Evolutionary conservation across 2,888 invertebrate species (phyloP).

Genomic region (Tenthredo livida): DNA sequence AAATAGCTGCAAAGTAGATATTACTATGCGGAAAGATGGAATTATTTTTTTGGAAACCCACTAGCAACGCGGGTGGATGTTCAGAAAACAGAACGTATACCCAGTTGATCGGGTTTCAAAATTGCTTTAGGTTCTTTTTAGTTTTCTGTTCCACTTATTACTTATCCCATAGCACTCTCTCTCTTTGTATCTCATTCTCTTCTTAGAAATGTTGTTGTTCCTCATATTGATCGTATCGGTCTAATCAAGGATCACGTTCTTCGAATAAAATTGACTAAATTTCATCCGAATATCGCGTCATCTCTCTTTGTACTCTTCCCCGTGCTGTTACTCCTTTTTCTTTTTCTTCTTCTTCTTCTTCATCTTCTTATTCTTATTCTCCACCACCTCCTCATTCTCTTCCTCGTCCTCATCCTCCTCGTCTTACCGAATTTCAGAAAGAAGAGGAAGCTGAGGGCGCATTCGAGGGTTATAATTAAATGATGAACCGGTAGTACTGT

Average conservation of each 20-base stretch:
- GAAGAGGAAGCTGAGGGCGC: constrained; percentile 75
- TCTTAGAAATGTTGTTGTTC: background rate
- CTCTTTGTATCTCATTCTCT: background rate
- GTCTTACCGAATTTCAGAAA: constrained; percentile 41
- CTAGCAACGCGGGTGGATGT: constrained; percentile 62
- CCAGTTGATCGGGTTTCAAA: constrained; percentile 66
- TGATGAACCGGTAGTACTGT: constrained; percentile 74
- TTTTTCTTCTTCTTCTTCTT: background rate
- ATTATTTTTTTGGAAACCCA: constrained; percentile 57
- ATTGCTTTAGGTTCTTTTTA: constrained; percentile 63
- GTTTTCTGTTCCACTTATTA: constrained; percentile 63
- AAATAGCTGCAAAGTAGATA: constrained; percentile 42
- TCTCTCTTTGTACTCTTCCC: constrained; percentile 28
- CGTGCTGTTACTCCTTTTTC: background rate
- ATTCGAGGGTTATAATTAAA: constrained; percentile 70
- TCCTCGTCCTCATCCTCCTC: constrained; percentile 45
- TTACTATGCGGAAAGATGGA: constrained; percentile 60
- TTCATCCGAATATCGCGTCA: constrained; percentile 5
- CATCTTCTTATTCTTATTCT: background rate
- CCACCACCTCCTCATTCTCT: constrained; percentile 18
- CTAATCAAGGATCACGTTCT: background rate
- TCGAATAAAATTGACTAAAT: constrained; percentile 24
- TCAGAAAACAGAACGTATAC: constrained; percentile 75
- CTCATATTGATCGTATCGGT: background rate
- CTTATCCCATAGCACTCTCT: constrained; percentile 13